Base-by-base conservation (phyloP, 2,797 vertebrate species). In the Oreortyx pictus region DNA sequence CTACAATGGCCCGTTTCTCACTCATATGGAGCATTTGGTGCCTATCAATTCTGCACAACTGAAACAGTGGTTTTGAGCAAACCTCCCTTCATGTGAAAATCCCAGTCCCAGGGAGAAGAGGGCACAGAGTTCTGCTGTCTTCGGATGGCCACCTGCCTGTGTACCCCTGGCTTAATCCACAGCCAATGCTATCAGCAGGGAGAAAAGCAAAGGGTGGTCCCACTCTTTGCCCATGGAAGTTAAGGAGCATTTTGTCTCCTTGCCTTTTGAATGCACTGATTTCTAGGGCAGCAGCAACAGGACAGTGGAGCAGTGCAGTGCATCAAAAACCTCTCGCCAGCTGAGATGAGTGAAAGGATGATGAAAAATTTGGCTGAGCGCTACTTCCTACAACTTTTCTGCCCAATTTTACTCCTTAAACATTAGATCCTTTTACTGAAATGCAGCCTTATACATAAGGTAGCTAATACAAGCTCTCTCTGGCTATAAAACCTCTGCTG, bases 21-120 rank as follows among this genome's bases (percentile, higher is more conserved):
- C 14, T 76, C 66, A 76, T 27, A 39, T 29, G 43, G 72, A 75
- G 82, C 33, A 11, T 6, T 81, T 0, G 2, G 76, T 33, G 22
- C 10, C 50, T 5, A 4, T 25, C 65, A 33, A 43, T 82, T 31
- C 81, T 0, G 0, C 15, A 16, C 3, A 6, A 8, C 2, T 19
- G 49, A 24, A 62, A 11, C 0, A 3, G 35, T 35, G 25, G 41
- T n/a, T 49, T n/a, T 6, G 33, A 13, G n/a, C 67, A 88, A 71
- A 3, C 12, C 67, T 82, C 33, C 27, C n/a, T 64, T 61, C 0
- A 0, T 0, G 2, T 27, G 25, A 68, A 22, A 86, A 6, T 17
- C 12, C 35, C 31, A 2, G n/a, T 61, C 41, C 86, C 14, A 4
- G 17, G 82, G 61, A 87, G 14, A 43, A 62, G 57, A 2, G 19